These are phyloP conservation scores for Andricus curvator DNA, from an alignment of 2,888 invertebrate genomes.

Conservation along the genomic window DNA sequence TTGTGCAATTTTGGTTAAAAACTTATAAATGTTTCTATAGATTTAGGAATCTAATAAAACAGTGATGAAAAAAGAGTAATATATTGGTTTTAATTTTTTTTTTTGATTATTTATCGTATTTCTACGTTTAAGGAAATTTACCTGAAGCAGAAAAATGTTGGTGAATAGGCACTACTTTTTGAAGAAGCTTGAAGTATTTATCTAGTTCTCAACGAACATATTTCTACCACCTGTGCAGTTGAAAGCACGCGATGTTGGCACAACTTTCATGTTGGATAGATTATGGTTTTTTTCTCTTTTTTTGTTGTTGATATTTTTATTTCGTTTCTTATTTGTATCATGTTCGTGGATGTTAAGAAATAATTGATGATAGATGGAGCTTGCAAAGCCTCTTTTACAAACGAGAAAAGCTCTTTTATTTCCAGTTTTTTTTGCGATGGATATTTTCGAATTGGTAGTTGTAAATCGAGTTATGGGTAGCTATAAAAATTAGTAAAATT, in stretches of 20 bases:
- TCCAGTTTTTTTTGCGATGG: neutral
- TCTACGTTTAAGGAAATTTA: neutral
- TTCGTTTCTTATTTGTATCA: neutral
- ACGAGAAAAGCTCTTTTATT: neutral
- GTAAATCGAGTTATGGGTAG: too few species aligned
- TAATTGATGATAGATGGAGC: constrained; percentile 1
- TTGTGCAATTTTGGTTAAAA: too few species aligned
- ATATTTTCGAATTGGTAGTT: neutral
- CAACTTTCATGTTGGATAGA: constrained; percentile 16
- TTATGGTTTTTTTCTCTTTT: neutral
- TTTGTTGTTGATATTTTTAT: neutral
- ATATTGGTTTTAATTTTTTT: neutral
- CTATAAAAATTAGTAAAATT: too few species aligned
- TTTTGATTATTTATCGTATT: neutral
- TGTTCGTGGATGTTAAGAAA: constrained; percentile 11
- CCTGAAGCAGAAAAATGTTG: neutral
- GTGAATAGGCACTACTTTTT: neutral
- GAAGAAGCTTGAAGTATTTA: constrained; percentile 8
- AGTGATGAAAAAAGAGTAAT: neutral
- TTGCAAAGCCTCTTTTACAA: neutral
- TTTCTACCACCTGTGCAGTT: constrained; percentile 13
- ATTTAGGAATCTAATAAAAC: neutral
- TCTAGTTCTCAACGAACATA: constrained; percentile 23
- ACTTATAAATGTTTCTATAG: neutral
- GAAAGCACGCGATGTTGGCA: neutral